Conservation (phyloP, 2,888 invertebrate species). For the Microctonus brassicae region DNA sequence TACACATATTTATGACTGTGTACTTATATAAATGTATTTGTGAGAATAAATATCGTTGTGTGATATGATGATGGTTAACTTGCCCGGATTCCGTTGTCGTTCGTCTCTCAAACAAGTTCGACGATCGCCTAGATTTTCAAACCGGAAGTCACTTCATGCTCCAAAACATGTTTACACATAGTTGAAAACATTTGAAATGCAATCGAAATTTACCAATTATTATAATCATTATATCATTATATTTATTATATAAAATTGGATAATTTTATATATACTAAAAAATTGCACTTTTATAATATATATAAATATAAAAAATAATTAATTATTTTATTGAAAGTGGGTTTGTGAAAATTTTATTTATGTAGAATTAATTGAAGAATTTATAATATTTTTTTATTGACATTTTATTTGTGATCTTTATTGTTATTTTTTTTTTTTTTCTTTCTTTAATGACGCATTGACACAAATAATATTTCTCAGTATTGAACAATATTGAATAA, state of each 20-base stretch:
- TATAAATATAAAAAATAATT: too few species aligned
- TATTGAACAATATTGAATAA: not conserved
- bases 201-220: not conserved
- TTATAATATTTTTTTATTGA: not conserved
- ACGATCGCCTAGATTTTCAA: slow-evolving; percentile 25
- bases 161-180: slow-evolving; percentile 9
- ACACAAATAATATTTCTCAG: slow-evolving; percentile 2
- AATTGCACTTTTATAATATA: too few species aligned
- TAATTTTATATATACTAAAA: too few species aligned
- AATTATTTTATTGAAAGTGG: too few species aligned
- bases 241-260: too few species aligned
- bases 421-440: not conserved
- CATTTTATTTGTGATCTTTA: not conserved
- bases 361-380: not conserved
- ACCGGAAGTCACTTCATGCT: slow-evolving; percentile 8
- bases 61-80: not conserved
- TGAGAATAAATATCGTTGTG: not conserved
- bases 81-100: not conserved
- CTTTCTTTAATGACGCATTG: not conserved
- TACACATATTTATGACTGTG: slow-evolving; percentile 2
- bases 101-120: slow-evolving; percentile 1
- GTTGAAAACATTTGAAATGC: not conserved
- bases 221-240: not conserved
- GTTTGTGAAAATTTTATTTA: too few species aligned
- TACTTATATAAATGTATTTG: not conserved